A percentile compares a stretch with the other conserved stretches of the same genome.
phyloP scores from a whole-genome alignment of 2,113 vertebrate species.

The Pithys albifrons region DNA sequence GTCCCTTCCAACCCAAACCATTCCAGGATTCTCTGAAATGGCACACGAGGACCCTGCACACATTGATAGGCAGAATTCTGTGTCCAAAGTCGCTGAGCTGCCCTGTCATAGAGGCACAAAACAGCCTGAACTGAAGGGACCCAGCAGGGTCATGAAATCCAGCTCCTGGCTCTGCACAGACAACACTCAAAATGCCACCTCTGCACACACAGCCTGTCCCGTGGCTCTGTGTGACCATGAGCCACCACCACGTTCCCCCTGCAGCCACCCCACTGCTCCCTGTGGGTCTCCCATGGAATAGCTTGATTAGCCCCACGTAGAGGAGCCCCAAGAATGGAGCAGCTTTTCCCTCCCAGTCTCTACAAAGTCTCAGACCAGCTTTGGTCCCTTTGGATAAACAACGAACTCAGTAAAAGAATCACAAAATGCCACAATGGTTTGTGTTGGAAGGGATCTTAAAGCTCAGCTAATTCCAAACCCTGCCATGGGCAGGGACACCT shows the following conservation, averaged over 20 bases:
- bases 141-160: background rate
- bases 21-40: background rate
- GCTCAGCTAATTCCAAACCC: background rate
- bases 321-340: background rate
- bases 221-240: too few relatives aligned
- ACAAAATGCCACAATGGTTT: background rate
- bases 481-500: background rate
- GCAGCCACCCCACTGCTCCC: background rate
- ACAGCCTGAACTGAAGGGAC: background rate
- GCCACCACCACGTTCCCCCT: too few relatives aligned
- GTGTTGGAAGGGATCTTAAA: background rate
- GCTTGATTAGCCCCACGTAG: accelerated
- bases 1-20: background rate
- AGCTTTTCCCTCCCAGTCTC: background rate
- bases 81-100: background rate
- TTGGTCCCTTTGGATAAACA: background rate
- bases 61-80: background rate
- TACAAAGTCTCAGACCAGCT: background rate
- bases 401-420: background rate
- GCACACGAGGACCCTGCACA: background rate
- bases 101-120: background rate
- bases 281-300: background rate
- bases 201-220: background rate
- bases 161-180: background rate
- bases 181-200: background rate